Percentiles rank a stretch among this genome's conserved stretches.
These are phyloP conservation scores for Oscheius sp. DNA, from an alignment of 2,888 invertebrate species.

Conservation along the genomic window DNA sequence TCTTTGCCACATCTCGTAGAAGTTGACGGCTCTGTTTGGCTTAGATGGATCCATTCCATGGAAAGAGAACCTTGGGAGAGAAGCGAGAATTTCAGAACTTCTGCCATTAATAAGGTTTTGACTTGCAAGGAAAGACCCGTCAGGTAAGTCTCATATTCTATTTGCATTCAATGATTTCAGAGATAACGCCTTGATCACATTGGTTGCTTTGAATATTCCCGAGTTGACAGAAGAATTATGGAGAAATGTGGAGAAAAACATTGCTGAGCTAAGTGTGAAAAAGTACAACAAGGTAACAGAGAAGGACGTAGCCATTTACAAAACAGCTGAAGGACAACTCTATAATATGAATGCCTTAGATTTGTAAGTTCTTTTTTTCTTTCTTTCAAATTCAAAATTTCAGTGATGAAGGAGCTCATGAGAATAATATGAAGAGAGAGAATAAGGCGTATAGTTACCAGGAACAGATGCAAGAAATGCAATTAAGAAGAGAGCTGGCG, in stretches of 20 bases:
- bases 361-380: conserved; percentile 69
- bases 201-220: conserved; percentile 82
- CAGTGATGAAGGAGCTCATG: conserved; percentile 58
- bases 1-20: conserved; percentile 52
- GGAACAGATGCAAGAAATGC: conserved; percentile 92
- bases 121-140: conserved; percentile 37
- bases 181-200: conserved; percentile 92
- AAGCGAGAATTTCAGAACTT: conserved; percentile 40
- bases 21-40: conserved; percentile 60
- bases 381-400: conserved; percentile 13
- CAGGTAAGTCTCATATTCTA: conserved; percentile 28
- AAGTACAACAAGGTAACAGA: conserved; percentile 41
- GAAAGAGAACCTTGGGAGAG: conserved; percentile 44
- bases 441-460: conserved; percentile 93
- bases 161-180: conserved; percentile 76
- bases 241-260: conserved; percentile 44
- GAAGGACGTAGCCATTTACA: conserved; percentile 82
- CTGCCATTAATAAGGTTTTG: conserved; percentile 41
- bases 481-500: conserved; percentile 81
- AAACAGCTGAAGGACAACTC: conserved; percentile 87
- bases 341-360: conserved; percentile 87
- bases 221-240: conserved; percentile 62
- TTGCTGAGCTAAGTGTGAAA: conserved; percentile 36
- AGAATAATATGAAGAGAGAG: conserved; percentile 85
- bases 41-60: conserved; percentile 54